A percentile compares a stretch with the other conserved stretches of the same genome.
Evolutionary conservation across 2,797 vertebrate genomes (phyloP).

Genomic region (Poecilia velifera): DNA sequence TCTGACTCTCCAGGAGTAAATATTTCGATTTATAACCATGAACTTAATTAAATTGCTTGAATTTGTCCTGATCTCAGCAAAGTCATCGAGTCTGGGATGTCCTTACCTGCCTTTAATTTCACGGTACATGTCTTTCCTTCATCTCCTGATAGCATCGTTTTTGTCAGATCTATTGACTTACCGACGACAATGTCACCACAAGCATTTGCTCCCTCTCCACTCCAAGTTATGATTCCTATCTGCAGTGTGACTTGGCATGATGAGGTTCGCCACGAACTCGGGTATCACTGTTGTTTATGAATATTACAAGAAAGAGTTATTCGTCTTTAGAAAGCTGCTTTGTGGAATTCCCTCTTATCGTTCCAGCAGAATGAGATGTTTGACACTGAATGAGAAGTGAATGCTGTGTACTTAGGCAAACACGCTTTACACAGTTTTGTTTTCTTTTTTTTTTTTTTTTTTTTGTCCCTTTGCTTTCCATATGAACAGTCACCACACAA

Average conservation of each 20-base stretch:
- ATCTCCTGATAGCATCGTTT: slow-evolving; percentile 5
- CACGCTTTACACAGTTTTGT: neutral
- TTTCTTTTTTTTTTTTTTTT: too few relatives aligned
- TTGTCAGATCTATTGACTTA: slow-evolving; percentile 8
- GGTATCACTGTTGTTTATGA: slow-evolving; percentile 21
- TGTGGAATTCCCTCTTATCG: slow-evolving; percentile 3
- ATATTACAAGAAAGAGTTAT: slow-evolving; percentile 11
- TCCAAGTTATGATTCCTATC: slow-evolving; percentile 18
- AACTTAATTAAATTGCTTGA: slow-evolving; percentile 4
- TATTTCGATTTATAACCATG: neutral
- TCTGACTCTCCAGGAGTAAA: neutral
- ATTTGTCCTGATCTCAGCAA: slow-evolving; percentile 6
- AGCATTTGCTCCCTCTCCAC: neutral
- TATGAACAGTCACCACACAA: neutral
- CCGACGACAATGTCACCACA: slow-evolving; percentile 9
- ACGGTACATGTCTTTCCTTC: slow-evolving; percentile 11
- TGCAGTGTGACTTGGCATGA: slow-evolving; percentile 8
- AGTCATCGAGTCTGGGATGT: slow-evolving; percentile 10
- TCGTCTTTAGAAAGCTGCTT: slow-evolving; percentile 9
- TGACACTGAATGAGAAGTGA: slow-evolving; percentile 10
- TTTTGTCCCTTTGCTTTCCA: too few relatives aligned
- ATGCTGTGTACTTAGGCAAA: slow-evolving; percentile 3
- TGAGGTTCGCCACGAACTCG: neutral
- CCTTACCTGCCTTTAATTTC: slow-evolving; percentile 13
- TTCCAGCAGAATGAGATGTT: slow-evolving; percentile 5